phyloP scores from a whole-genome alignment of 2,113 vertebrate genomes.

The Indicator maculatus region DNA sequence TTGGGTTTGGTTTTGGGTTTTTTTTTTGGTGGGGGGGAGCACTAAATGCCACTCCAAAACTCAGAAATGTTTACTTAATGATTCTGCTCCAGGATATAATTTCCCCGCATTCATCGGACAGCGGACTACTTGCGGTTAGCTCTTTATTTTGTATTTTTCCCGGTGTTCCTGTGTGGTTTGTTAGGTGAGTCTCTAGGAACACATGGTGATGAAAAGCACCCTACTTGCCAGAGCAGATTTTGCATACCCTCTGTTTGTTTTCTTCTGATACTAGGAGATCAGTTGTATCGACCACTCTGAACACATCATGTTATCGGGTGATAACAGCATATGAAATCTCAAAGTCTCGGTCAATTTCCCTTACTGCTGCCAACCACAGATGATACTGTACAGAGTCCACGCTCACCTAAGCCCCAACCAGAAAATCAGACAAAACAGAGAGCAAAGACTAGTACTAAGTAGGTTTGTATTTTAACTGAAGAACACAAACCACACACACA shows the following conservation, averaged over 20 bases:
- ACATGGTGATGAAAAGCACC: not conserved
- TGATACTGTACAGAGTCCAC: not conserved
- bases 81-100: not conserved
- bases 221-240: not conserved
- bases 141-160: not conserved
- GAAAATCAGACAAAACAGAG: not conserved
- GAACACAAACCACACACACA: not conserved
- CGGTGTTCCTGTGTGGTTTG: not conserved
- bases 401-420: not conserved
- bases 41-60: not conserved
- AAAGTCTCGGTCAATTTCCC: not conserved
- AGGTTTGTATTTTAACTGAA: not conserved
- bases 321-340: not conserved
- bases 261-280: not conserved
- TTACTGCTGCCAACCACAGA: not conserved
- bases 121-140: not conserved
- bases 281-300: not conserved
- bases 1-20: too few species aligned
- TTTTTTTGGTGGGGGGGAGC: too few species aligned
- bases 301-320: not conserved
- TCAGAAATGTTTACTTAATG: not conserved
- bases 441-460: not conserved
- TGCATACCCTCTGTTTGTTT: not conserved
- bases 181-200: not conserved
- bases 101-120: not conserved